Conservation (phyloP, 2,888 invertebrate genomes). For the Ectobius pallidus region DNA sequence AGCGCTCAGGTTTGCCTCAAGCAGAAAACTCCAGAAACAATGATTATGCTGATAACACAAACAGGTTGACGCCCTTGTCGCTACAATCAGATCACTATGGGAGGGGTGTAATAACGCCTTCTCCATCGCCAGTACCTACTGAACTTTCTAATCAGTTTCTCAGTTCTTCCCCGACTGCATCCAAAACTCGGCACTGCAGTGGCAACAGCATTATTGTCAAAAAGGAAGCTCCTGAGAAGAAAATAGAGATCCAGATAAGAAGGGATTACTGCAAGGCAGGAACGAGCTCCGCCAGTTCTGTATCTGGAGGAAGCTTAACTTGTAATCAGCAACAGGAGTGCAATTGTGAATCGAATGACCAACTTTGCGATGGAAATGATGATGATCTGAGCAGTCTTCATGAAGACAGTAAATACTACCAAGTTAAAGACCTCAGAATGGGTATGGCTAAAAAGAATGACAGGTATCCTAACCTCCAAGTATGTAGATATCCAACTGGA, state of each 20-base stretch:
- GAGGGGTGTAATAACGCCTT: neutral
- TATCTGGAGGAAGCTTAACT: conserved; percentile 36
- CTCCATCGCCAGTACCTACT: neutral
- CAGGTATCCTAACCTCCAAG: too few species aligned
- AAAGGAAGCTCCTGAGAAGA: conserved; percentile 37
- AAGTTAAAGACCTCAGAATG: too few species aligned
- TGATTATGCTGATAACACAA: neutral
- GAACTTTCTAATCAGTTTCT: neutral
- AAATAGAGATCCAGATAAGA: conserved; percentile 47
- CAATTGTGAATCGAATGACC: conserved; percentile 41
- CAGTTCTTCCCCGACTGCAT: neutral
- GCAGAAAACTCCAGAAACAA: neutral
- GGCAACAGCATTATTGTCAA: neutral
- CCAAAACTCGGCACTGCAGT: neutral
- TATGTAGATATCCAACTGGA: too few species aligned
- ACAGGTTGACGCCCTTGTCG: conserved; percentile 5
- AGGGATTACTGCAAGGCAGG: conserved; percentile 43
- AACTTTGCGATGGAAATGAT: neutral
- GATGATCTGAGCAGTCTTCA: neutral
- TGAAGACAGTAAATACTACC: neutral
- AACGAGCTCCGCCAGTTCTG: conserved; percentile 36
- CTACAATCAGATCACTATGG: conserved; percentile 5
- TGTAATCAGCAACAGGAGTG: conserved; percentile 48
- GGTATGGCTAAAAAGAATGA: too few species aligned
- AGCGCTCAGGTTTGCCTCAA: neutral